These are phyloP conservation scores for Rhea americana DNA, from an alignment of 2,113 vertebrate genomes.

Conservation along the genomic window DNA sequence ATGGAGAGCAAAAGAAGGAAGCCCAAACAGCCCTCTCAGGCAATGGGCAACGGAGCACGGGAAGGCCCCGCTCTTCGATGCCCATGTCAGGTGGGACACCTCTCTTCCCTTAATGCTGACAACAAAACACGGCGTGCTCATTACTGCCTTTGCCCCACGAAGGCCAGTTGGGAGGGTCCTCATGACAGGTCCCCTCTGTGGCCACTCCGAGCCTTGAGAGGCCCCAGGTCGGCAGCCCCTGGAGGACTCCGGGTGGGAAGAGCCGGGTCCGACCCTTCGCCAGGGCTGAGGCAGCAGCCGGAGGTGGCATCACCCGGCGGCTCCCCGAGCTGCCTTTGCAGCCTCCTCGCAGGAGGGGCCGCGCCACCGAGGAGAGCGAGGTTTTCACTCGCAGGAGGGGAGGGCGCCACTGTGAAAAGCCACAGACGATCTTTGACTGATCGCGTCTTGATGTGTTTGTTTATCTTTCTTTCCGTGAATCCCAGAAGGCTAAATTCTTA, in stretches of 20 bases:
- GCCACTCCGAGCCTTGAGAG: too few relatives aligned
- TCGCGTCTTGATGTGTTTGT: background rate
- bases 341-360: fast-evolving
- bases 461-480: background rate
- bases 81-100: background rate
- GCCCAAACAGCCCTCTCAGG: fast-evolving
- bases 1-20: background rate
- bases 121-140: background rate
- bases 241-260: fast-evolving
- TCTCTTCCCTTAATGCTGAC: fast-evolving
- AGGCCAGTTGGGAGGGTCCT: background rate
- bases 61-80: too few relatives aligned
- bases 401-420: background rate
- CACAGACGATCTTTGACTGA: background rate
- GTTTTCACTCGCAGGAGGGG: background rate
- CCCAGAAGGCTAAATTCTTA: fast-evolving
- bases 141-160: background rate
- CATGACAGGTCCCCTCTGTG: background rate
- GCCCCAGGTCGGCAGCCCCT: background rate
- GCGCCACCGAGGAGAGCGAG: fast-evolving
- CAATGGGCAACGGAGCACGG: background rate
- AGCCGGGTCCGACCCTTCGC: fast-evolving
- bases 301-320: too few relatives aligned
- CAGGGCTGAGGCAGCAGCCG: background rate
- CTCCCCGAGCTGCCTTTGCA: background rate